A percentile compares a stretch with the other conserved stretches of the same genome.
Evolutionary conservation across 2,797 vertebrate species (phyloP).

Genomic region (Dendrocincla fuliginosa): DNA sequence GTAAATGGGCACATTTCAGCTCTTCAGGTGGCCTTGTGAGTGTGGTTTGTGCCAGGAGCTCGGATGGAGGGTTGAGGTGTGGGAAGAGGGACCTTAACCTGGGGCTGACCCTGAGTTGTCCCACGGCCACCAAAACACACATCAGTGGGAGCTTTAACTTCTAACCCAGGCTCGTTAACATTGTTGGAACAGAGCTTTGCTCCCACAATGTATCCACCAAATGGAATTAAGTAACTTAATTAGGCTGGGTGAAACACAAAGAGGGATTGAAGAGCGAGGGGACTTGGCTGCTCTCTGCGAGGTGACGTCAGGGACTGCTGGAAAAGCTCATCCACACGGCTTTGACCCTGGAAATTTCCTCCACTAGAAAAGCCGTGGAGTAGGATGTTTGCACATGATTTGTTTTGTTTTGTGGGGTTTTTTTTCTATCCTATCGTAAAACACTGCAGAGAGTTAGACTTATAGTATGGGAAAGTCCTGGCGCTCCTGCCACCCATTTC

Average conservation of each 20-base stretch:
- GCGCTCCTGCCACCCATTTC: neutral
- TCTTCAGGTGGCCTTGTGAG: neutral
- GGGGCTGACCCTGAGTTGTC: neutral
- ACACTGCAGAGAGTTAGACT: neutral
- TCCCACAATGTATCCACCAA: neutral
- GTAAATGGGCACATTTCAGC: neutral
- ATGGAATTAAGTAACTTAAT: constrained; percentile 54
- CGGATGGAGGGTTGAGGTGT: neutral
- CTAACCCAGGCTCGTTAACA: neutral
- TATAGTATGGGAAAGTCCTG: neutral
- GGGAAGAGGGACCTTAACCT: neutral
- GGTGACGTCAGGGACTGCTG: neutral
- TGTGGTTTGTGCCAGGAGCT: neutral
- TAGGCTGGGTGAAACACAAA: constrained; percentile 29
- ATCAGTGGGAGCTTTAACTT: neutral
- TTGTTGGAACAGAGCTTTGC: constrained; percentile 5
- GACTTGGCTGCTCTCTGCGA: neutral
- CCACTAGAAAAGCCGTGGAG: neutral
- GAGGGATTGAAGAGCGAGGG: neutral
- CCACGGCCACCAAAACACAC: fast-evolving
- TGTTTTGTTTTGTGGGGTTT: neutral
- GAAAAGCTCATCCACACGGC: neutral
- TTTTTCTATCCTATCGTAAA: neutral
- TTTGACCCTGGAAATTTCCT: neutral
- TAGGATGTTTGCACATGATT: neutral